These are phyloP conservation scores for Scaptomyza montana DNA, from an alignment of 1,140 invertebrate species.

Conservation along the genomic window DNA sequence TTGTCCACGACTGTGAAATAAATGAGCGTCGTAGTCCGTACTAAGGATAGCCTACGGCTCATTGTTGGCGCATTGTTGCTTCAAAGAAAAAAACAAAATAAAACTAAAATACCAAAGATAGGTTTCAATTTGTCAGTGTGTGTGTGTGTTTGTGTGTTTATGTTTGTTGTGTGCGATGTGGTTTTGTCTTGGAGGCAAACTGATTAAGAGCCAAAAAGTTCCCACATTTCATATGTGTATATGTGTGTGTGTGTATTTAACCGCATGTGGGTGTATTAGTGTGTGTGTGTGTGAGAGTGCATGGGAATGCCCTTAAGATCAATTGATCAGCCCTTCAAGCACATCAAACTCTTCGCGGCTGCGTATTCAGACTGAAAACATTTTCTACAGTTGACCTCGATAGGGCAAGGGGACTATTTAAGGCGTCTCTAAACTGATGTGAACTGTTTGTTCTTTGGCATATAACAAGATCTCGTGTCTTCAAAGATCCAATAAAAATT, in stretches of 20 bases:
- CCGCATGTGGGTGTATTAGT: conserved; percentile 42
- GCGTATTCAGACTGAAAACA: conserved; percentile 9
- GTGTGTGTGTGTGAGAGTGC: conserved; percentile 24
- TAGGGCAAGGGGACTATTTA: background rate
- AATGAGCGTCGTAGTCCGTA: conserved; percentile 79
- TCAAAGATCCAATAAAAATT: no score
- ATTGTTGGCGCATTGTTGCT: conserved; percentile 77
- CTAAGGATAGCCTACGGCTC: conserved; percentile 64
- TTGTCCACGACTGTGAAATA: conserved; percentile 82
- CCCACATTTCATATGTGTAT: conserved; percentile 48
- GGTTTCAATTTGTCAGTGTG: conserved; percentile 66
- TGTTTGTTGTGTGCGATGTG: conserved; percentile 42
- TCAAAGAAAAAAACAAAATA: conserved; percentile 65
- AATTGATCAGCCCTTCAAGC: conserved; percentile 58
- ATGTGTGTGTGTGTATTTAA: conserved; percentile 24
- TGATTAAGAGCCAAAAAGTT: conserved; percentile 57
- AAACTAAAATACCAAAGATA: conserved; percentile 66
- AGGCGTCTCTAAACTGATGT: background rate
- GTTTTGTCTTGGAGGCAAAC: conserved; percentile 48
- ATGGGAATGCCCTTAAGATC: conserved; percentile 69
- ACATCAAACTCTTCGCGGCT: conserved; percentile 29
- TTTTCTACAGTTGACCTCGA: conserved; percentile 17
- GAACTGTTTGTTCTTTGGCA: background rate
- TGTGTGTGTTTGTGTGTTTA: conserved; percentile 35
- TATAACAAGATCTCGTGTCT: no score